phyloP scores from a whole-genome alignment of 1,140 invertebrate genomes.

The Pinna nobilis region DNA sequence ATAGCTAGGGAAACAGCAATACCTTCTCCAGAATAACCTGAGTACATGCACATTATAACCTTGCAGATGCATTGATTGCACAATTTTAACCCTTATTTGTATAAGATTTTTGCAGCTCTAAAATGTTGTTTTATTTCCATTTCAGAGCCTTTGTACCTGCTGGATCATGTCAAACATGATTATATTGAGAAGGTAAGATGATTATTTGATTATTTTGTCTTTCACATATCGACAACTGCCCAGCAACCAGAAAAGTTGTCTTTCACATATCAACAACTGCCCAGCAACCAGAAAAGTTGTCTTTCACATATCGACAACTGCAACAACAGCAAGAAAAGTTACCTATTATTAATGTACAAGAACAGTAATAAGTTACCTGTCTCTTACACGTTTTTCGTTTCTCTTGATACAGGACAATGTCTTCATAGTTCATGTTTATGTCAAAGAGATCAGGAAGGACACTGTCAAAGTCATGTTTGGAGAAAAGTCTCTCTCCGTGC shows the following conservation, averaged over 20 bases:
- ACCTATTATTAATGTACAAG: background rate
- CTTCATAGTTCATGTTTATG: constrained; percentile 63
- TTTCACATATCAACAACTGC: background rate
- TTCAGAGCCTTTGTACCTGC: constrained; percentile 62
- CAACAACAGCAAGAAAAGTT: background rate
- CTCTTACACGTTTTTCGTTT: constrained; percentile 23
- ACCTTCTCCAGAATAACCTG: no score
- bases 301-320: background rate
- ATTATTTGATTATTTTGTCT: constrained; percentile 17
- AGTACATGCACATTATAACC: no score
- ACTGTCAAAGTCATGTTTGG: constrained; percentile 55
- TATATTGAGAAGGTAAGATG: constrained; percentile 65
- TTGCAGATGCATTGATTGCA: no score
- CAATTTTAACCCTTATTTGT: no score
- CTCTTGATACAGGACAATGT: constrained; percentile 62
- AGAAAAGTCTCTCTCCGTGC: constrained; percentile 52
- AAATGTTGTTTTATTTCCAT: constrained; percentile 28
- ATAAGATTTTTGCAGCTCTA: no score
- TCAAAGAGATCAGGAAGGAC: constrained; percentile 61
- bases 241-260: background rate
- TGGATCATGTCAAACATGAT: constrained; percentile 65
- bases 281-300: background rate
- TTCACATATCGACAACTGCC: background rate
- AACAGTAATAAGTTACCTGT: background rate
- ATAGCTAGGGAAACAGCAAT: no score